phyloP scores from a whole-genome alignment of 2,888 invertebrate genomes.

The Corythucha ciliata region DNA sequence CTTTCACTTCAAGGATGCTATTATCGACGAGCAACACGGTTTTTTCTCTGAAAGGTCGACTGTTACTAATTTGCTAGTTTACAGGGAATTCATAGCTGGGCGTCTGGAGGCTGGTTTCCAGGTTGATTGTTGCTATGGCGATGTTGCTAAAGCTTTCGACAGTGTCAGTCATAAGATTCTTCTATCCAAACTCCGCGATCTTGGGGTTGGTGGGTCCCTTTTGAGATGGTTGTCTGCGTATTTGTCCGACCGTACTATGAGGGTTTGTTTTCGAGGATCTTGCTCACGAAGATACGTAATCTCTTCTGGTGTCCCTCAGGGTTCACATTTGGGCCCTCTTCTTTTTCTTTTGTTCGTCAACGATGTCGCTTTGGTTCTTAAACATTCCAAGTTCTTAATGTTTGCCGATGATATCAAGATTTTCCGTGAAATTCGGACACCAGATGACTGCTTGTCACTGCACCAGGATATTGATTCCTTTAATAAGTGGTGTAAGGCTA shows the following conservation, averaged over 20 bases:
- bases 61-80: background rate
- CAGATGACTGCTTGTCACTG: background rate
- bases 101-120: background rate
- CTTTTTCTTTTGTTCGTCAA: slow-evolving; percentile 7
- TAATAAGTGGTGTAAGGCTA: too few species aligned
- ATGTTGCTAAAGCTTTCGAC: background rate
- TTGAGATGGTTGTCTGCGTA: background rate
- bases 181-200: background rate
- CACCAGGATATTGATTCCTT: too few species aligned
- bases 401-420: slow-evolving; percentile 11
- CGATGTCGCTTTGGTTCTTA: slow-evolving; percentile 1
- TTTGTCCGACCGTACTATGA: background rate
- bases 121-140: background rate
- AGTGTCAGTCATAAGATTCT: background rate
- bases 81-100: background rate
- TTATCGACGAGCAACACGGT: background rate
- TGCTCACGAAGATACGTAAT: background rate
- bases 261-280: background rate
- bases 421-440: background rate
- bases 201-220: background rate
- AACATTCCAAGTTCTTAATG: background rate
- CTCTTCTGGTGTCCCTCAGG: slow-evolving; percentile 8
- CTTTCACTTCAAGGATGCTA: too few species aligned
- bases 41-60: background rate
- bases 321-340: slow-evolving; percentile 9